Evolutionary conservation across 1,140 invertebrate species (phyloP).

Genomic region (Fopius arisanus): DNA sequence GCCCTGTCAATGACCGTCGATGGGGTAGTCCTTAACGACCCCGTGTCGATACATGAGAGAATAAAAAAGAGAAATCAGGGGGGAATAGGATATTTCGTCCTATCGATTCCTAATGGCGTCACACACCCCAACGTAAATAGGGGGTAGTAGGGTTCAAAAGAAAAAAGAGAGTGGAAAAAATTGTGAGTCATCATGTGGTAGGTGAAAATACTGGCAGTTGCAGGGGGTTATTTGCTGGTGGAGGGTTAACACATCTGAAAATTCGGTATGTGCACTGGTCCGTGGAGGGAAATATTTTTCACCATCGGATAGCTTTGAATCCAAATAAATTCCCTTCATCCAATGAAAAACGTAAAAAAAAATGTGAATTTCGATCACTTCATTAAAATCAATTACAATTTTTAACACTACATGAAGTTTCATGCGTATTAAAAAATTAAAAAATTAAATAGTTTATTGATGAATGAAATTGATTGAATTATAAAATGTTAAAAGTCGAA

Average conservation of each 20-base stretch:
- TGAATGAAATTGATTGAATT: too few species aligned
- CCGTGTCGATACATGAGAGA: not conserved
- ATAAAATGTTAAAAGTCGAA: too few species aligned
- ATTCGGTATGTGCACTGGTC: not conserved
- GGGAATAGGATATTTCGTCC: slow-evolving; percentile 38
- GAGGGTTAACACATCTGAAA: not conserved
- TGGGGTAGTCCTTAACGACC: slow-evolving; percentile 5
- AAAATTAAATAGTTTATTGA: too few species aligned
- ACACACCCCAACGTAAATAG: slow-evolving; percentile 54
- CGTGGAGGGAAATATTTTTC: too few species aligned
- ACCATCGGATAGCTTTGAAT: too few species aligned
- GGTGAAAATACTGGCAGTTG: not conserved
- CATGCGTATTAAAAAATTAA: too few species aligned
- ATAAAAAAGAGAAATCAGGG: slow-evolving; percentile 22
- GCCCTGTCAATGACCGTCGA: not conserved
- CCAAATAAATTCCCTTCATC: too few species aligned
- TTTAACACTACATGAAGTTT: too few species aligned
- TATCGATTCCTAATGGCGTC: slow-evolving; percentile 57
- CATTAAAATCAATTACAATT: too few species aligned
- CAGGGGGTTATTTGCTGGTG: not conserved
- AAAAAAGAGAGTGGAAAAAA: slow-evolving; percentile 36
- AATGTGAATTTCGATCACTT: too few species aligned
- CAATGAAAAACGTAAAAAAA: too few species aligned
- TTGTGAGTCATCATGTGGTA: slow-evolving; percentile 50
- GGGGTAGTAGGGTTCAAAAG: slow-evolving; percentile 45